Evolutionary conservation across 2,888 invertebrate genomes (phyloP).

Genomic region (Platycheirus rosarum): DNA sequence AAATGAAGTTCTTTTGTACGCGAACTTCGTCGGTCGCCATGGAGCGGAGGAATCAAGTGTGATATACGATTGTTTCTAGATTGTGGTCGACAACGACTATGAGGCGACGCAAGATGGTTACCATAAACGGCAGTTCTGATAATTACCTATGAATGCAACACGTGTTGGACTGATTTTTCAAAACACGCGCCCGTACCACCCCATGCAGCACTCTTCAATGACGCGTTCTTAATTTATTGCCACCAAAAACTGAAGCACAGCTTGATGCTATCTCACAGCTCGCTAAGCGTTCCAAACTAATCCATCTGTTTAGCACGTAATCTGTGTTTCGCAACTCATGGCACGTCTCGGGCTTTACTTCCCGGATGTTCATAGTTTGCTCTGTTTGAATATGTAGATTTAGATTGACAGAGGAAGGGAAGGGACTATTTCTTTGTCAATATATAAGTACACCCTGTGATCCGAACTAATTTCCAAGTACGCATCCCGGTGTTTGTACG

Average conservation of each 20-base stretch:
- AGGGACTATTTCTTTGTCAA: constrained; percentile 47
- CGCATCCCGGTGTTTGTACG: constrained; percentile 30
- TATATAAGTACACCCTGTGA: constrained; percentile 24
- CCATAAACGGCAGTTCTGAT: constrained; percentile 23
- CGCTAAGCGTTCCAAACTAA: constrained; percentile 43
- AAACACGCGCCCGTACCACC: background rate
- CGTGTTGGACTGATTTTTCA: constrained; percentile 45
- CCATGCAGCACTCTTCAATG: constrained; percentile 3
- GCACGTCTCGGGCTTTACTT: constrained; percentile 54
- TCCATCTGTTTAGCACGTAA: constrained; percentile 70
- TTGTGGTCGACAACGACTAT: background rate
- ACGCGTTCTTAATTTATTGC: constrained; percentile 50
- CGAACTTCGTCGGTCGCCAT: constrained; percentile 14
- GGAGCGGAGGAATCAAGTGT: background rate
- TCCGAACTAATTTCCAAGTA: constrained; percentile 45
- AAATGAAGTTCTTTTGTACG: constrained; percentile 34
- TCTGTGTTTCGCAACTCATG: constrained; percentile 63
- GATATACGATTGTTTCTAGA: constrained; percentile 14
- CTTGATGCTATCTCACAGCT: constrained; percentile 37
- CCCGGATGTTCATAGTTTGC: constrained; percentile 58
- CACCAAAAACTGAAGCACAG: constrained; percentile 53
- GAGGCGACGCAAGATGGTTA: background rate
- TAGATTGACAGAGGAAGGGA: background rate
- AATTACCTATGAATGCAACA: constrained; percentile 60
- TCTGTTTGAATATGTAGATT: constrained; percentile 8